Evolutionary conservation across 1,140 invertebrate species (phyloP), one percentile per base, ranked within the genome.

Genomic region (Drosophila dunni): DNA sequence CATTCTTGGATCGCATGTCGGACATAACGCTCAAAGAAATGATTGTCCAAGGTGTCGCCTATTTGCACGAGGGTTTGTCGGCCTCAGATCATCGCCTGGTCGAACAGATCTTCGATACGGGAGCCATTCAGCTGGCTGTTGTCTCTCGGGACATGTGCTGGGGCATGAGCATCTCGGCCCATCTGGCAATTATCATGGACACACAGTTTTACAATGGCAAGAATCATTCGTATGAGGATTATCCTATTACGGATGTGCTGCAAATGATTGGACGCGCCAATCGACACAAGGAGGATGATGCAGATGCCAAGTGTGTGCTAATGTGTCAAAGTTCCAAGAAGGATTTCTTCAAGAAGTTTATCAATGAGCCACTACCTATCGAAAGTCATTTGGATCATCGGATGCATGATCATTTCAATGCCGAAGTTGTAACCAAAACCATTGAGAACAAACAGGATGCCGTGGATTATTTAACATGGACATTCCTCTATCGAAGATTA

Each of bases 371-470:
- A 6, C 92, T 99, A 38, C 99, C 99, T 1, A 96, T 99, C n/a
- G 98, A 99, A 94, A 98, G 97, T 75, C 98, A 99, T 93, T 93
- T 99, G 79, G 98, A 99, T 94, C 98, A 99, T 90, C 95, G 97
- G 76, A 94, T 99, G 3, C 99, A 99, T 92, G 99, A 99, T 94
- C 99, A 99, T 93, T 99, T 99, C 92, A 99, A 99, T 94, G 98
- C 99, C 0, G 99, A 99, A 93, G 99, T 99, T 60, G 98, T 99
- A 0, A 99, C 99, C 0, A 99, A 99, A 93, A 99, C 98, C 0
- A 99, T 99, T 91, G 99, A 99, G 93, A 99, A 99, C 93, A 99
- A 99, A 93, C 99, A 99, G 92, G 99, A 99, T 93, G 98, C 98
- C 0, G 98, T 99, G 0, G 99, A 99, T 93, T 99, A 99, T 90